Evolutionary conservation across 2,888 invertebrate genomes (phyloP).

Genomic region (Idaea dimidiata): DNA sequence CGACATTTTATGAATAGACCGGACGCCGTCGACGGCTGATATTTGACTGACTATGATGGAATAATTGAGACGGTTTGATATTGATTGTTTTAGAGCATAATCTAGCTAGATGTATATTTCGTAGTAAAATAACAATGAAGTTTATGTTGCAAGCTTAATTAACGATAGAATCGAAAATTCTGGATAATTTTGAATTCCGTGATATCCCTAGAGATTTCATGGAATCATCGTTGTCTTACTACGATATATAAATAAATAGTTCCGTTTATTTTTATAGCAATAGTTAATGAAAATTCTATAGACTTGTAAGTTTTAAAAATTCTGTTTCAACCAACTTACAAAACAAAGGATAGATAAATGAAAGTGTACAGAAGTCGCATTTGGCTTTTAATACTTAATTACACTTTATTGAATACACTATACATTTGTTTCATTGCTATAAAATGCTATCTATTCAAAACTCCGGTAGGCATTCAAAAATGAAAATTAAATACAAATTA

Average conservation of each 20-base stretch:
- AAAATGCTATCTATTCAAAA: conserved; percentile 81
- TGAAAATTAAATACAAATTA: conserved; percentile 73
- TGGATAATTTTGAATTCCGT: too few species aligned
- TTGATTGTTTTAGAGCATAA: conserved; percentile 3
- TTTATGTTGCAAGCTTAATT: too few species aligned
- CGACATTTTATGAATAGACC: conserved; percentile 22
- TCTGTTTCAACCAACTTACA: background rate
- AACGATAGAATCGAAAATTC: too few species aligned
- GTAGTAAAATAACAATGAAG: conserved; percentile 15
- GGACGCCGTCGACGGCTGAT: conserved; percentile 22
- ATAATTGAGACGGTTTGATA: conserved; percentile 3
- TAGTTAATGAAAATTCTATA: conserved; percentile 14
- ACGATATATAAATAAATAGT: conserved; percentile 8
- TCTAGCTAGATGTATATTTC: conserved; percentile 7
- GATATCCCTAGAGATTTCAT: too few species aligned
- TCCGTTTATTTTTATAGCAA: background rate
- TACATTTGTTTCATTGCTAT: conserved; percentile 80
- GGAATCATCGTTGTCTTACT: too few species aligned
- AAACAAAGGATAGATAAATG: conserved; percentile 31
- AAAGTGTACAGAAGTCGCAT: conserved; percentile 59
- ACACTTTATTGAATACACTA: conserved; percentile 79
- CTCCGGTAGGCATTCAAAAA: conserved; percentile 78
- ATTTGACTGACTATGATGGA: conserved; percentile 36
- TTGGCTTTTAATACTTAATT: conserved; percentile 81
- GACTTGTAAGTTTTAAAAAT: conserved; percentile 8